phyloP scores from a whole-genome alignment of 2,113 vertebrate species.

The Numida meleagris region DNA sequence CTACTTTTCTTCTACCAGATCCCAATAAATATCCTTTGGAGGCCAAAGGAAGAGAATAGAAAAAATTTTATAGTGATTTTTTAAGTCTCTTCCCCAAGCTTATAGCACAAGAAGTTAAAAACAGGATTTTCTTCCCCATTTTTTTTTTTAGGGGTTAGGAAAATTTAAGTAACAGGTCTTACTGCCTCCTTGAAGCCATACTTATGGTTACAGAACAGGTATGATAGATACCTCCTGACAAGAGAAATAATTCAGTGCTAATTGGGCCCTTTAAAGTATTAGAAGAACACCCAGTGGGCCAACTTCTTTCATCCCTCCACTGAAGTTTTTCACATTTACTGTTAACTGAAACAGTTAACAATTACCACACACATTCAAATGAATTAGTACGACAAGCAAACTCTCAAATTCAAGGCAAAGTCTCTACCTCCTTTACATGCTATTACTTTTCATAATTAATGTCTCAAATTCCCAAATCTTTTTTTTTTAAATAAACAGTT shows the following conservation, averaged over 20 bases:
- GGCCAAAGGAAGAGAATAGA: neutral
- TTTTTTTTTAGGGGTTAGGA: neutral
- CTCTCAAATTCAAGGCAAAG: neutral
- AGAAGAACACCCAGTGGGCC: neutral
- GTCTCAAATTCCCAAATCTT: neutral
- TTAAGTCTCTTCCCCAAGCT: neutral
- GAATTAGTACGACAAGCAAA: neutral
- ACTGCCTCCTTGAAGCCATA: neutral
- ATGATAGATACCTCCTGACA: neutral
- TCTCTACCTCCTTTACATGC: neutral
- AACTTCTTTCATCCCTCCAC: neutral
- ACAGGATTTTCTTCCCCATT: neutral
- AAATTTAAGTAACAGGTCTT: neutral
- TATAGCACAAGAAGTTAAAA: neutral
- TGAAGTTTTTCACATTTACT: neutral
- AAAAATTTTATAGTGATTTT: neutral
- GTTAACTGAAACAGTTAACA: neutral
- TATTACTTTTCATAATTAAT: neutral
- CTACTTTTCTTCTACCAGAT: neutral
- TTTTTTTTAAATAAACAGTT: neutral
- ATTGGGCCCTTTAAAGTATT: neutral
- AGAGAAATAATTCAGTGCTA: neutral
- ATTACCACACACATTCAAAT: neutral
- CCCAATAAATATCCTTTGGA: neutral
- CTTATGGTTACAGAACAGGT: neutral